These are phyloP conservation scores for Pungitius pungitius DNA, from an alignment of 2,113 vertebrate genomes.

Conservation along the genomic window DNA sequence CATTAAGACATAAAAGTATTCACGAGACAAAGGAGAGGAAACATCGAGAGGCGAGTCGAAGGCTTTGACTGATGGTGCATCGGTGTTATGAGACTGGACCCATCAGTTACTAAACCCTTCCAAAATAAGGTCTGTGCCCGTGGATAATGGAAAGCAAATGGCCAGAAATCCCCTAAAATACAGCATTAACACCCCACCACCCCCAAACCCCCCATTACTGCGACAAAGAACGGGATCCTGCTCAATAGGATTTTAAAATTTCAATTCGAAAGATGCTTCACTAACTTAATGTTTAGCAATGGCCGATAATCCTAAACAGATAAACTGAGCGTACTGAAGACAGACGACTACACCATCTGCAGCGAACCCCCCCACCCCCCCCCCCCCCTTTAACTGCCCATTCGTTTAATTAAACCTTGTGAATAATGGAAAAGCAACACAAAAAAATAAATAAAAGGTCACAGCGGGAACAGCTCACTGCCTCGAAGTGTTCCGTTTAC, in stretches of 20 bases:
- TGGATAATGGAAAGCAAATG: slow-evolving; percentile 21
- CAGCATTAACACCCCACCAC: neutral
- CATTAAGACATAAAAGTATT: neutral
- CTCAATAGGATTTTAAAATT: slow-evolving; percentile 5
- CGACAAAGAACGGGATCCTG: neutral
- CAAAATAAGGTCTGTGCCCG: slow-evolving; percentile 12
- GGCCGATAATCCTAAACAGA: slow-evolving; percentile 7
- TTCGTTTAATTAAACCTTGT: slow-evolving; percentile 50
- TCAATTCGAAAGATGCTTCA: neutral
- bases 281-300: slow-evolving; percentile 8
- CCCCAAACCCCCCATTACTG: neutral
- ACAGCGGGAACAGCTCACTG: slow-evolving; percentile 5
- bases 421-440: slow-evolving; percentile 36
- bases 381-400: slow-evolving; percentile 29
- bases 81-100: neutral
- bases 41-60: neutral
- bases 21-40: neutral
- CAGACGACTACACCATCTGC: neutral
- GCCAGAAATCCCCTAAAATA: slow-evolving; percentile 2
- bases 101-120: slow-evolving; percentile 17
- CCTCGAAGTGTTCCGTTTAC: neutral
- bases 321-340: neutral
- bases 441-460: no score
- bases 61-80: neutral
- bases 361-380: no score